These are phyloP conservation scores for Hydrocynus forskahlii DNA, from an alignment of 2,797 vertebrate genomes.

Conservation along the genomic window DNA sequence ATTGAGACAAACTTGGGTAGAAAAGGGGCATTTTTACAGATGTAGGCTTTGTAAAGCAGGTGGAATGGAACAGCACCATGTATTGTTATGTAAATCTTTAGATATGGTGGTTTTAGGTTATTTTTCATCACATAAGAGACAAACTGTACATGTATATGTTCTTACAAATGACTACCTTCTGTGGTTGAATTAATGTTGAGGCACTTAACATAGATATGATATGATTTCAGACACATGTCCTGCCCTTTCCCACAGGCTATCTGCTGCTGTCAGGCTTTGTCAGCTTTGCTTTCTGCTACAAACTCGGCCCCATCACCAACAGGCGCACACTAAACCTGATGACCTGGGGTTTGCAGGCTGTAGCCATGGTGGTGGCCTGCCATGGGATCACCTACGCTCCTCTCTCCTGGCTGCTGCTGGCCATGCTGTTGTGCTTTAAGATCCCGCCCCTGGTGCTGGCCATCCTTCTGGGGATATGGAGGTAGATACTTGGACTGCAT, in stretches of 20 bases:
- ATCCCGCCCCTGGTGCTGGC: conserved; percentile 51
- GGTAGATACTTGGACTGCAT: conserved; percentile 63
- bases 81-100: too few relatives aligned
- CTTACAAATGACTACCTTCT: background rate
- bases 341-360: conserved; percentile 68
- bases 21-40: too few relatives aligned
- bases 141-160: too few relatives aligned
- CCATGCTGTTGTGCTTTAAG: conserved; percentile 65
- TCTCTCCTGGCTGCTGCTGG: conserved; percentile 66
- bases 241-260: conserved; percentile 69
- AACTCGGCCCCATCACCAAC: conserved; percentile 69
- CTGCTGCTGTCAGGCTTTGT: conserved; percentile 65
- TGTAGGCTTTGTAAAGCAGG: too few relatives aligned
- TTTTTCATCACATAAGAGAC: too few relatives aligned
- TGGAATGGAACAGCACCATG: too few relatives aligned
- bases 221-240: background rate
- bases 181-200: background rate
- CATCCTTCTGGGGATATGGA: conserved; percentile 48
- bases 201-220: background rate
- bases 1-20: background rate
- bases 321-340: conserved; percentile 68
- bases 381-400: conserved; percentile 69
- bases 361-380: conserved; percentile 74
- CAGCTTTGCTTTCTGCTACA: conserved; percentile 79
- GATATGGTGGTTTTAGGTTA: too few relatives aligned